A percentile compares a stretch with the other conserved stretches of the same genome.
Conservation (phyloP, 2,888 invertebrate genomes). For the Hipparchia semele region DNA sequence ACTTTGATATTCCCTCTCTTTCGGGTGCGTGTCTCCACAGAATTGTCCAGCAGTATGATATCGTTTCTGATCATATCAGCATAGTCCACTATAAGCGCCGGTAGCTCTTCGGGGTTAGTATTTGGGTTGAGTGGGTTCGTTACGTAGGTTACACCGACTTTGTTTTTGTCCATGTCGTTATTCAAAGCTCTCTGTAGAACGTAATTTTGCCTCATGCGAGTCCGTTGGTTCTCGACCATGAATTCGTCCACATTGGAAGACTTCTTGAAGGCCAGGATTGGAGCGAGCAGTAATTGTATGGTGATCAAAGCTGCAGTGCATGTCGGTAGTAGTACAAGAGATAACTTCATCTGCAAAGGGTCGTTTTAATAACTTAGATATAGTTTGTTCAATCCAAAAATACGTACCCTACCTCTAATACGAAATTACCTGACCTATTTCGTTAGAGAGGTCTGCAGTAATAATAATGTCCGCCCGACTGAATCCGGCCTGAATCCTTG, state of each 20-base stretch:
- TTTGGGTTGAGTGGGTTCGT: conserved; percentile 52
- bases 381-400: background rate
- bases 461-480: no score
- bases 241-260: conserved; percentile 58
- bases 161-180: conserved; percentile 55
- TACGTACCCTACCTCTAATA: no score
- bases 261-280: conserved; percentile 57
- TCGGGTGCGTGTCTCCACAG: conserved; percentile 69
- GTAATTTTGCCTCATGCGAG: conserved; percentile 65
- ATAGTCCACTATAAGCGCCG: conserved; percentile 68
- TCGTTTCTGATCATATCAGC: conserved; percentile 74
- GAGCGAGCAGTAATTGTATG: conserved; percentile 54
- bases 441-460: no score
- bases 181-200: conserved; percentile 56
- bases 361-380: background rate
- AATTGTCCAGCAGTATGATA: conserved; percentile 69
- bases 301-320: conserved; percentile 57
- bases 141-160: conserved; percentile 51
- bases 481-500: no score
- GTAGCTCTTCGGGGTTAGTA: conserved; percentile 59
- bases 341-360: conserved; percentile 57
- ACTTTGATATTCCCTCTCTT: conserved; percentile 70
- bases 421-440: background rate
- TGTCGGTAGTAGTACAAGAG: conserved; percentile 50
- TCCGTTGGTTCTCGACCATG: conserved; percentile 61